A percentile compares a stretch with the other conserved stretches of the same genome.
These are phyloP conservation scores for Leptarthrus brevirostris DNA, from an alignment of 2,888 invertebrate genomes.

Conservation along the genomic window DNA sequence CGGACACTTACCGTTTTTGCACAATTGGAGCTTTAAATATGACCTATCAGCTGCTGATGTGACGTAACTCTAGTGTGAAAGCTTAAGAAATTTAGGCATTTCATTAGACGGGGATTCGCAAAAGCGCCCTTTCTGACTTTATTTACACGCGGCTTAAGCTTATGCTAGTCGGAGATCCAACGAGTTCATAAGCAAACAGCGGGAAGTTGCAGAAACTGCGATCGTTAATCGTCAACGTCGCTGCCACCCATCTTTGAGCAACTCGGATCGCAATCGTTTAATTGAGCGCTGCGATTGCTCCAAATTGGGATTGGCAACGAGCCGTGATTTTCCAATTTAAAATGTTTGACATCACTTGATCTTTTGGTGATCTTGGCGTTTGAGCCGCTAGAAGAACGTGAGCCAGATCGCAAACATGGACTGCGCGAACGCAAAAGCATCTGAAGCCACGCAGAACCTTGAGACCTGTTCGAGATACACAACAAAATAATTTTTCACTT, in stretches of 20 bases:
- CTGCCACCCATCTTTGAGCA: background rate
- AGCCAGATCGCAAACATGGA: background rate
- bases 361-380: conserved; percentile 19
- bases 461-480: conserved; percentile 7
- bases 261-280: conserved; percentile 22
- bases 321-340: conserved; percentile 43
- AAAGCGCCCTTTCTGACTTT: too few species aligned
- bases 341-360: conserved; percentile 42
- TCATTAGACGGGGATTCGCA: too few species aligned
- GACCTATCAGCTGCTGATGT: too few species aligned
- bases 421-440: conserved; percentile 28
- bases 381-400: conserved; percentile 13
- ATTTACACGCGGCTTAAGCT: too few species aligned
- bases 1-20: too few species aligned
- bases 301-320: conserved; percentile 38
- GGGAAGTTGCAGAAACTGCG: background rate
- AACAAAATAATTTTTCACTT: conserved; percentile 43
- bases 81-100: too few species aligned
- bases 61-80: too few species aligned
- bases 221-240: background rate
- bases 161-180: too few species aligned
- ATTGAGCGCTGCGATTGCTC: conserved; percentile 24
- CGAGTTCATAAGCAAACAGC: too few species aligned
- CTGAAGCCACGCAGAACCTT: conserved; percentile 28
- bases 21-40: too few species aligned